Evolutionary conservation across 2,113 vertebrate genomes (phyloP).

Genomic region (Bujurquina vittata): DNA sequence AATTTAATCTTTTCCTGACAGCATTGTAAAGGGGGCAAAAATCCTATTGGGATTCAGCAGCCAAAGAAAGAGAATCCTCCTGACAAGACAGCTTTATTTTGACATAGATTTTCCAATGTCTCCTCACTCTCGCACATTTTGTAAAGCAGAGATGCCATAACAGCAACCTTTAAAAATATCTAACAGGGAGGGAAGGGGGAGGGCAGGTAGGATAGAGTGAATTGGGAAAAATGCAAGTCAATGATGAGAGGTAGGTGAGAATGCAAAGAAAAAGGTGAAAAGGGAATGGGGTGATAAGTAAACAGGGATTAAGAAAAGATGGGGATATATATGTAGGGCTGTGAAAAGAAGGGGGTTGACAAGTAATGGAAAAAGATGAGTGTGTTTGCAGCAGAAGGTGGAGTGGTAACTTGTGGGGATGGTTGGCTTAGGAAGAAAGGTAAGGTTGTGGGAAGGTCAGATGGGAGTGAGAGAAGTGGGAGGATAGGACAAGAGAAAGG

Average conservation of each 20-base stretch:
- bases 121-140: not conserved
- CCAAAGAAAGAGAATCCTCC: not conserved
- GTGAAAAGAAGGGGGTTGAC: constrained; percentile 16
- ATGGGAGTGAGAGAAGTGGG: constrained; percentile 30
- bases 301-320: not conserved
- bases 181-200: not conserved
- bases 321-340: not conserved
- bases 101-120: not conserved
- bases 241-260: not conserved
- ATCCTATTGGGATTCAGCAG: not conserved
- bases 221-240: not conserved
- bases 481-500: constrained; percentile 17
- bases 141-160: constrained; percentile 1
- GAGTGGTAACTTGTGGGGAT: not conserved
- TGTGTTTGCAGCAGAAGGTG: not conserved
- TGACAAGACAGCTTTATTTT: not conserved
- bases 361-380: not conserved
- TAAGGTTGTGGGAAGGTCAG: constrained; percentile 54
- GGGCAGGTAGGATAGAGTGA: not conserved
- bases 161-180: constrained; percentile 25
- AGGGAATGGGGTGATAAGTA: not conserved
- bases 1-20: not conserved
- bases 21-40: not conserved
- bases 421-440: not conserved
- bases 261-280: not conserved